phyloP scores from a whole-genome alignment of 2,113 vertebrate species.

The Galbula dea region DNA sequence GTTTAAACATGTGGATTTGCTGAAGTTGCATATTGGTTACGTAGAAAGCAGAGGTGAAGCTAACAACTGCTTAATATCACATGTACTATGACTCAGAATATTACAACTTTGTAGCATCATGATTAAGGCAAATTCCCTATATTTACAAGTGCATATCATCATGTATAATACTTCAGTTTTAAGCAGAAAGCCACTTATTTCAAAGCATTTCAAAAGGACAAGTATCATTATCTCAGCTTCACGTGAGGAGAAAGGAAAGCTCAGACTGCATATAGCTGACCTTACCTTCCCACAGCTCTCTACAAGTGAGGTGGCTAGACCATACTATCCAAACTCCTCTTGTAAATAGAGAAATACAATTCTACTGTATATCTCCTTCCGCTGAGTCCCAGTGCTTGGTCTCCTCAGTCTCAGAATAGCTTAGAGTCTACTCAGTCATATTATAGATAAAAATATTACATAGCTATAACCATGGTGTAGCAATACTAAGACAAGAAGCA shows the following conservation, averaged over 20 bases:
- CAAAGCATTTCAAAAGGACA: not conserved
- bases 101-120: not conserved
- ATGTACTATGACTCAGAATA: not conserved
- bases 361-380: not conserved
- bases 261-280: not conserved
- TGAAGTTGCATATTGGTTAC: not conserved
- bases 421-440: not conserved
- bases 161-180: not conserved
- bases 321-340: not conserved
- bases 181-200: not conserved
- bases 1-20: not conserved
- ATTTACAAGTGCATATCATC: not conserved
- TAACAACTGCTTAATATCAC: not conserved
- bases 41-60: not conserved
- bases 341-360: not conserved
- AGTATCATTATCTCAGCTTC: not conserved
- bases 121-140: not conserved
- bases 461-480: accelerated
- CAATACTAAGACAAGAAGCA: not conserved
- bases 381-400: not conserved
- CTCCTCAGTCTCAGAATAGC: not conserved
- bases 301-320: not conserved
- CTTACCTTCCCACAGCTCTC: not conserved
- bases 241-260: not conserved
- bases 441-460: not conserved